A percentile compares a stretch with the other conserved stretches of the same genome.
Conservation (phyloP, 2,797 vertebrate genomes). For the Rhinatrema bivittatum region DNA sequence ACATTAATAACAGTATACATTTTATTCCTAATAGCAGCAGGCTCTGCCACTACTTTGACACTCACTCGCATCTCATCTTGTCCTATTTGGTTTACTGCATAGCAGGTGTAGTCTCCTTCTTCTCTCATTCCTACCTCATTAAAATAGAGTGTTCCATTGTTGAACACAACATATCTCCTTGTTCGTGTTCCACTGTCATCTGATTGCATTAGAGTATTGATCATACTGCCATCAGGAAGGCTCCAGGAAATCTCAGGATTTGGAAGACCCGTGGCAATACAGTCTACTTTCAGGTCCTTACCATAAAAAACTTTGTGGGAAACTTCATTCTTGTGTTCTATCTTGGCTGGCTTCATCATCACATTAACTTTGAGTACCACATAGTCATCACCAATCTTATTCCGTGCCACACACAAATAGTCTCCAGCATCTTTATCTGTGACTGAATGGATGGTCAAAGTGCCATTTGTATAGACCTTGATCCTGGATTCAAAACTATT, state of each 20-base stretch:
- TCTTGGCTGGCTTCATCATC: conserved; percentile 78
- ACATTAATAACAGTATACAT: conserved; percentile 41
- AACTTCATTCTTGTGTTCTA: conserved; percentile 63
- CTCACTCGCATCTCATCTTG: conserved; percentile 85
- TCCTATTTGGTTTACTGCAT: conserved; percentile 82
- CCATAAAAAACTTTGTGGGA: conserved; percentile 73
- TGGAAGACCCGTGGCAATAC: conserved; percentile 83
- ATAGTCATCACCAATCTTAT: conserved; percentile 81
- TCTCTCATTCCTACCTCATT: conserved; percentile 76
- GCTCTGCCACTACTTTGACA: conserved; percentile 63
- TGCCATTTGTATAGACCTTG: conserved; percentile 75
- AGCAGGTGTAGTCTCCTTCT: conserved; percentile 87
- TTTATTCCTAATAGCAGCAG: conserved; percentile 62
- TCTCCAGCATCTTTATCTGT: conserved; percentile 79
- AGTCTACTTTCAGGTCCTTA: conserved; percentile 80
- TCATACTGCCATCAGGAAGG: conserved; percentile 83
- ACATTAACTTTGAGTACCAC: conserved; percentile 69
- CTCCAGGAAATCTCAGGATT: conserved; percentile 85
- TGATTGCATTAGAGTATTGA: conserved; percentile 66
- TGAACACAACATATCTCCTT: conserved; percentile 77
- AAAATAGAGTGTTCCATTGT: conserved; percentile 85
- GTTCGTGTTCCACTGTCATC: conserved; percentile 52
- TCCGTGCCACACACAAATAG: conserved; percentile 83
- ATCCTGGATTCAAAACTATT: conserved; percentile 72
- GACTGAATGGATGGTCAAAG: conserved; percentile 62